Percentiles rank a stretch among this genome's conserved stretches.
Conservation (phyloP, 2,888 invertebrate genomes). For the Pharmacophagus antenor region DNA sequence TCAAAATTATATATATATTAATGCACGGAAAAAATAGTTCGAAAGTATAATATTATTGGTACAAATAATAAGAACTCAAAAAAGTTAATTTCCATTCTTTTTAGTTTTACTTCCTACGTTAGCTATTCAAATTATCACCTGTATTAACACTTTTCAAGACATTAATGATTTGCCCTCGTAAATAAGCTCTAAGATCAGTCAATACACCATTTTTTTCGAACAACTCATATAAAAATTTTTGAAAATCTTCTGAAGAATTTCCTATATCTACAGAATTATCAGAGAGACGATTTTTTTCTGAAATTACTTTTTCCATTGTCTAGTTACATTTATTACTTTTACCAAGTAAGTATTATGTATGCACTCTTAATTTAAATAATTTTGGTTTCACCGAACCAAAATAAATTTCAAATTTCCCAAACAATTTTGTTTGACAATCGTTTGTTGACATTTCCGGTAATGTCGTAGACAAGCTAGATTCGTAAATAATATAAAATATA, state of each 20-base stretch:
- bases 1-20: too few species aligned
- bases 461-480: background rate
- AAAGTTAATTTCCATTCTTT: too few species aligned
- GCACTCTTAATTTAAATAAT: slow-evolving; percentile 34
- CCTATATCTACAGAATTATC: slow-evolving; percentile 37
- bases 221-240: slow-evolving; percentile 78
- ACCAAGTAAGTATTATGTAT: slow-evolving; percentile 27
- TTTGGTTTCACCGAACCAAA: slow-evolving; percentile 36
- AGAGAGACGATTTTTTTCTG: slow-evolving; percentile 30
- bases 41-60: too few species aligned
- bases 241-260: slow-evolving; percentile 75
- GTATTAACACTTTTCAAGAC: slow-evolving; percentile 75
- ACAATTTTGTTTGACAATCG: slow-evolving; percentile 44
- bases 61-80: too few species aligned
- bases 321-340: slow-evolving; percentile 19
- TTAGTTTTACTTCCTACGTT: too few species aligned
- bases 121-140: too few species aligned
- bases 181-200: slow-evolving; percentile 79
- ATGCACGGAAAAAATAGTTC: too few species aligned
- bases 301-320: slow-evolving; percentile 49
- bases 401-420: slow-evolving; percentile 69
- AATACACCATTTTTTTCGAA: slow-evolving; percentile 83
- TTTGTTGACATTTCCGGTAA: slow-evolving; percentile 60
- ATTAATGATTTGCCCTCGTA: slow-evolving; percentile 81
- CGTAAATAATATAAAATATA: background rate